These are phyloP conservation scores for Coreoperca whiteheadi DNA, from an alignment of 2,113 vertebrate genomes.

Conservation along the genomic window DNA sequence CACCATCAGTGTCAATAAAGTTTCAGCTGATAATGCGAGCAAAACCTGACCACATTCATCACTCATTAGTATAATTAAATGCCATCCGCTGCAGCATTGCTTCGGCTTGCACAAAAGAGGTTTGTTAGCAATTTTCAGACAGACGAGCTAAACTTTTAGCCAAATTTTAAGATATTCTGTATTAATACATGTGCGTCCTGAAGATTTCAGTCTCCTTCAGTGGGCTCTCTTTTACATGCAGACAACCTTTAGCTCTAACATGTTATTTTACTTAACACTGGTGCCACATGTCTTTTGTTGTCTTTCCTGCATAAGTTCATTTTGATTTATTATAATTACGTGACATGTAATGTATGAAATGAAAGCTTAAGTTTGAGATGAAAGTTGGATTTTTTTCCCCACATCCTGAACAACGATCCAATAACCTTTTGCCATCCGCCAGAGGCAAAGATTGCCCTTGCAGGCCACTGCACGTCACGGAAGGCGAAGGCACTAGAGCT, in stretches of 20 bases:
- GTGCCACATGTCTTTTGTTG: background rate
- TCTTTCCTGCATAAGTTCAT: too few relatives aligned
- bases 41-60: background rate
- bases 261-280: too few relatives aligned
- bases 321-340: background rate
- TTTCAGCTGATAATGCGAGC: background rate
- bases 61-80: background rate
- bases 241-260: too few relatives aligned
- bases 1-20: too few relatives aligned
- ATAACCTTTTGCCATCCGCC: slow-evolving; percentile 10
- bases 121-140: too few relatives aligned
- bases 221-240: too few relatives aligned
- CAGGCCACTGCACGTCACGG: background rate
- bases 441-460: background rate
- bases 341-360: background rate
- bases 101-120: background rate
- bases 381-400: background rate
- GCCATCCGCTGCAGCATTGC: background rate
- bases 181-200: too few relatives aligned
- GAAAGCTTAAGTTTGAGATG: background rate
- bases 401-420: background rate
- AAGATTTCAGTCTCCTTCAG: too few relatives aligned
- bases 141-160: too few relatives aligned
- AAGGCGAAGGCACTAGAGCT: background rate
- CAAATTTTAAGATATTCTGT: too few relatives aligned